Evolutionary conservation across 2,888 invertebrate genomes (phyloP), one percentile per base, ranked within the genome.

Genomic region (Agrochola lota): DNA sequence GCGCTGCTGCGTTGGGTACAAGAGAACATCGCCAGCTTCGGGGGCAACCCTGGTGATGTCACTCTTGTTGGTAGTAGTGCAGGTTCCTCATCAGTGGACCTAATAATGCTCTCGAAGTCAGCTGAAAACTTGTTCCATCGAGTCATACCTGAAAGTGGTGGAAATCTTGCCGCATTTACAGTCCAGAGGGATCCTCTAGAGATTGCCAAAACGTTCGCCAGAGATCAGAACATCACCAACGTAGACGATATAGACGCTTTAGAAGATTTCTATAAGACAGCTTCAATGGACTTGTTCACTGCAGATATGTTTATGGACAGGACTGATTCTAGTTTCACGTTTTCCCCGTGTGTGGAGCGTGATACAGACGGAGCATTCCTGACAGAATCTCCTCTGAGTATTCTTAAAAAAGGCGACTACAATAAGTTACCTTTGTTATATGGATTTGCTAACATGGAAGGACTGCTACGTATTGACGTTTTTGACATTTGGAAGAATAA

Each of bases 11-110:
- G 90, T 0, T 94, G 94, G 94, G 93, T 94, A 0, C 86, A 92
- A 46, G 85, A 89, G 15, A 93, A 94, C 57, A 94, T 94, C 9
- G 91, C 88, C 0, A 90, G 77, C 15, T 94, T 92, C 40, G 92
- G 94, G 0, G 94, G 94, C 5, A 92, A 94, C 73, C 92, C 94
- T 26, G 70, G 91, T 69, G 93, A 94, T 71, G 90, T 94, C 0
- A 93, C 94, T 3, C 77, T 94, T 9, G 85, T 73, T 9, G 94
- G 94, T 0, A 89, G 72, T 15, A 93, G 93, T 63, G 92, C 94
- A 15, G 94, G 94, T 0, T 86, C 92, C 0, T 85, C 89, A 0
- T 77, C 92, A 2, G 92, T 92, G 0, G 92, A 93, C 59, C 85
- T 94, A 0, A 72, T 94, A 8, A 88, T 91, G 86, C 77, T 94